Conservation (phyloP, 53 echinoderm and acorn worm species). For the Holothuria scabra region DNA sequence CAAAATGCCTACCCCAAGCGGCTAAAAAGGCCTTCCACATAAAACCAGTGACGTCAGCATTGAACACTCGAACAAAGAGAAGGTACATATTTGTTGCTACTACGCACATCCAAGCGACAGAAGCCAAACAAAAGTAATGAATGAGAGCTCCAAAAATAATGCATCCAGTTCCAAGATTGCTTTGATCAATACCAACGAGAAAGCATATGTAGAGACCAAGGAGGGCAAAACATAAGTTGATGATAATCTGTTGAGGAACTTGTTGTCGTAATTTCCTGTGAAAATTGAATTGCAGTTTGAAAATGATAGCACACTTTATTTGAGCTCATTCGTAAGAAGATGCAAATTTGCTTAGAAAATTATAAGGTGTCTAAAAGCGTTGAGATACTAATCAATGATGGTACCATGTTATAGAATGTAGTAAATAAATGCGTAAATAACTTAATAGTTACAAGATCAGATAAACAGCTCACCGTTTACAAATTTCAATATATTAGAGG, state of each 20-base stretch:
- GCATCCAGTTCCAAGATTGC: constrained; percentile 57
- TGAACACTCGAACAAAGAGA: constrained; percentile 72
- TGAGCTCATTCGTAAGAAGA: too few relatives aligned
- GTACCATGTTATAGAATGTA: too few relatives aligned
- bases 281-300: not conserved
- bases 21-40: constrained; percentile 51
- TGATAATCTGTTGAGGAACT: constrained; percentile 57
- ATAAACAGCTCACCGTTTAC: too few relatives aligned
- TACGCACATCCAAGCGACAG: constrained; percentile 86
- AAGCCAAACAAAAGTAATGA: constrained; percentile 84
- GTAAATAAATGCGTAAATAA: too few relatives aligned
- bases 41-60: constrained; percentile 62
- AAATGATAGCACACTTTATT: too few relatives aligned
- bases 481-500: too few relatives aligned
- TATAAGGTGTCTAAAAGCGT: too few relatives aligned
- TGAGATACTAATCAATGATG: too few relatives aligned
- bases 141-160: constrained; percentile 71
- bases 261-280: constrained; percentile 52
- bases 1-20: constrained; percentile 73
- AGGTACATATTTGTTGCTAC: constrained; percentile 90
- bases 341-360: too few relatives aligned
- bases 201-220: constrained; percentile 69
- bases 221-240: constrained; percentile 61
- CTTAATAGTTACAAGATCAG: too few relatives aligned
- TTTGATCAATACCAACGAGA: constrained; percentile 61